Percentiles rank a stretch among this genome's conserved stretches.
Evolutionary conservation across 2,888 invertebrate species (phyloP).

Genomic region (Uropetala carovei): DNA sequence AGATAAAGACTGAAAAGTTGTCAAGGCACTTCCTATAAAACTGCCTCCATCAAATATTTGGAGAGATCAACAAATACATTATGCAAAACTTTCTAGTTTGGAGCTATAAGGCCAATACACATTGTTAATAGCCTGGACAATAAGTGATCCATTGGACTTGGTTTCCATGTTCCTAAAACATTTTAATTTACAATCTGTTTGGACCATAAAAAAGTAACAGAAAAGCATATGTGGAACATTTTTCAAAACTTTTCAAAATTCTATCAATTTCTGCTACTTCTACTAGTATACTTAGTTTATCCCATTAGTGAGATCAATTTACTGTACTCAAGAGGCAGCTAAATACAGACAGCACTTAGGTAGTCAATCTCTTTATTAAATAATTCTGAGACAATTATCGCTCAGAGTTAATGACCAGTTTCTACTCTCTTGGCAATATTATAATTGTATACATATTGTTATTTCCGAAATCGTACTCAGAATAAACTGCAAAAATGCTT

Average conservation of each 20-base stretch:
- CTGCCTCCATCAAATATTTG: background rate
- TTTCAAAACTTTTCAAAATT: background rate
- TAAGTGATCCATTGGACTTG: background rate
- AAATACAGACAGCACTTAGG: background rate
- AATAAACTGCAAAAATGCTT: background rate
- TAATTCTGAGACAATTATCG: background rate
- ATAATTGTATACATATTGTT: too few species aligned
- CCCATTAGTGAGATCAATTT: background rate
- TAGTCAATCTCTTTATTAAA: background rate
- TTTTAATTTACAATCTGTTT: background rate
- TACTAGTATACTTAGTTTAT: constrained; percentile 20
- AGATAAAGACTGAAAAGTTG: background rate
- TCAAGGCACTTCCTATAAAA: background rate
- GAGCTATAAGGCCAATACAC: background rate
- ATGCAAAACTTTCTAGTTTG: background rate
- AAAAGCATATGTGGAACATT: constrained; percentile 15
- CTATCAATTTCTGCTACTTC: constrained; percentile 12
- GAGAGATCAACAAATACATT: background rate
- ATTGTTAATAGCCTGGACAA: background rate
- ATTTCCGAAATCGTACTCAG: too few species aligned
- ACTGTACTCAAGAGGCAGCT: background rate
- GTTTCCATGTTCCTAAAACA: background rate
- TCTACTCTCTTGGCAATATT: too few species aligned
- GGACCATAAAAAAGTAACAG: background rate
- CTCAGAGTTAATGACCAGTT: background rate